phyloP scores from a whole-genome alignment of 2,888 invertebrate species.

The Camptogramma bilineatum region DNA sequence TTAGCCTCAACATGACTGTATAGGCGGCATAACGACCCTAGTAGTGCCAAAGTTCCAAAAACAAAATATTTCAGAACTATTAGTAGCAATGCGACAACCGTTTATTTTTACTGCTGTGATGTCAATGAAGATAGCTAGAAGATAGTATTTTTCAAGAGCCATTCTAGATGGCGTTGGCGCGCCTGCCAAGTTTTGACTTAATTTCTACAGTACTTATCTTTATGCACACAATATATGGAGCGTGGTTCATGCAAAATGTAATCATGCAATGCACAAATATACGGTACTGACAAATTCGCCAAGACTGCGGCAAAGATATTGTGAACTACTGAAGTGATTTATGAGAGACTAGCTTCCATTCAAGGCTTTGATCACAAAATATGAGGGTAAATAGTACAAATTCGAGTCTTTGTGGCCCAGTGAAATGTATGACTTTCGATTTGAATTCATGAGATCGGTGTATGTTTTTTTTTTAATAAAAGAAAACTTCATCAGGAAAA shows the following conservation, averaged over 20 bases:
- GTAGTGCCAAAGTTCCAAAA: constrained; percentile 11
- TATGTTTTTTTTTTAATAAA: too few relatives aligned
- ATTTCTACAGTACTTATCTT: constrained; percentile 36
- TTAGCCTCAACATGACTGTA: too few relatives aligned
- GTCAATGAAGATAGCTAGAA: constrained; percentile 44
- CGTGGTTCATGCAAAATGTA: constrained; percentile 2
- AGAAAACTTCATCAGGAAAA: too few relatives aligned
- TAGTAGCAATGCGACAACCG: constrained; percentile 50
- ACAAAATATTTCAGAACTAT: constrained; percentile 24
- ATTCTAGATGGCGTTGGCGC: constrained; percentile 47
- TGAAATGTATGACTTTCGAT: too few relatives aligned
- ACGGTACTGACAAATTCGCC: constrained; percentile 2
- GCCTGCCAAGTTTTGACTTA: constrained; percentile 45
- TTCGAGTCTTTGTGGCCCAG: too few relatives aligned
- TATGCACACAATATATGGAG: constrained; percentile 19
- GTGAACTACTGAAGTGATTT: neutral
- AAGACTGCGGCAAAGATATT: neutral
- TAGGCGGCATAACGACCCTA: too few relatives aligned
- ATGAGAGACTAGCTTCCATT: too few relatives aligned
- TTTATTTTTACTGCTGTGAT: constrained; percentile 54
- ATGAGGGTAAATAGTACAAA: too few relatives aligned
- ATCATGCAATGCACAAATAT: neutral
- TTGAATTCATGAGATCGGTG: too few relatives aligned
- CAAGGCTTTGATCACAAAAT: too few relatives aligned
- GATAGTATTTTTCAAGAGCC: constrained; percentile 40